Conservation (phyloP, 2,113 vertebrate species). For the Anguilla japonica region DNA sequence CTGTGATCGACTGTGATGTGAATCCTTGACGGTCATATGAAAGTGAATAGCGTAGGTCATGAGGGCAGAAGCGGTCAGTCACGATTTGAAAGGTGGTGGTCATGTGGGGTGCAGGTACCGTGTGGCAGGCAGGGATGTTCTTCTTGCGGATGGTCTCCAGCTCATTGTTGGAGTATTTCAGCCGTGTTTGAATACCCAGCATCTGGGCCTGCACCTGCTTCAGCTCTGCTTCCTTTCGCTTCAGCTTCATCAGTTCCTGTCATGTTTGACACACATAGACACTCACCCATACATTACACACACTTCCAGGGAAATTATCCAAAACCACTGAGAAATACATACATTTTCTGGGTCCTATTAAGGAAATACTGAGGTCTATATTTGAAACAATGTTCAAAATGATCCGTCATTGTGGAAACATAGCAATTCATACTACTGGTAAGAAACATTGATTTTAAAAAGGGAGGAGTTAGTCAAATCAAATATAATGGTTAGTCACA, state of each 20-base stretch:
- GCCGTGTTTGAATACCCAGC: slow-evolving; percentile 80
- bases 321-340: not conserved
- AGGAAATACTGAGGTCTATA: not conserved
- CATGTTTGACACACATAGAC: not conserved
- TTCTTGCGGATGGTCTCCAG: slow-evolving; percentile 80
- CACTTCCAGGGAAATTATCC: not conserved
- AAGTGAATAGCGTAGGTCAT: too few species aligned
- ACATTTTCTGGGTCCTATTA: not conserved
- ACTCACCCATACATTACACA: not conserved
- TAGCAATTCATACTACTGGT: not conserved
- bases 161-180: slow-evolving; percentile 87
- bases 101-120: slow-evolving; percentile 57
- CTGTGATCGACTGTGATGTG: too few species aligned
- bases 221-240: slow-evolving; percentile 82
- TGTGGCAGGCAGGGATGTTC: slow-evolving; percentile 67
- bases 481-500: too few species aligned
- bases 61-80: not conserved
- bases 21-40: too few species aligned
- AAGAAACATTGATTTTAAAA: too few species aligned
- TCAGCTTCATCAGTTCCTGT: slow-evolving; percentile 80
- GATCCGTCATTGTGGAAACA: not conserved
- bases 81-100: not conserved
- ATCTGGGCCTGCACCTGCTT: slow-evolving; percentile 76
- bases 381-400: not conserved
- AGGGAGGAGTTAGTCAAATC: too few species aligned